Base-by-base conservation (phyloP, 2,113 vertebrate species). In the Xyrauchen texanus region DNA sequence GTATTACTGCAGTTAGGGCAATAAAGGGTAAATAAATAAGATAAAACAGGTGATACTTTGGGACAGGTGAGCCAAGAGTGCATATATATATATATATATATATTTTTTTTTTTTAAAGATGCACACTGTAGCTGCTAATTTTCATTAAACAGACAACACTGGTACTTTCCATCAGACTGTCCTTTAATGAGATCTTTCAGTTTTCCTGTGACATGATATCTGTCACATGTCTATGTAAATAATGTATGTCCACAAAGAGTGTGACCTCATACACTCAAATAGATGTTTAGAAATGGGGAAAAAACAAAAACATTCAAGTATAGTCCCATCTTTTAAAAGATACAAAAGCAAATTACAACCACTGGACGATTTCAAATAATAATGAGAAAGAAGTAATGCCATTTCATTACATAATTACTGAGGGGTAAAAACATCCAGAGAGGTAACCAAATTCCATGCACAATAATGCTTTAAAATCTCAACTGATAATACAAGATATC, bases 381-480 rank as follows among this genome's bases (percentile, higher is more conserved):
- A 83, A 87, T 77, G 88, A 88, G 42, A 45, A n/a, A 70, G 69
- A 79, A 73, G 78, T 88, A 88, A 89, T 88, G 86, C 80, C 84
- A 80, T 88, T 85, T 82, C 68, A 72, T 77, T 83, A 82, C 70
- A 75, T 68, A 76, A 82, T 78, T 70, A 83, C 78, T 68, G 86
- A 62, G 86, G 86, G 81, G 82, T 55, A 66, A 58, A 78, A 72
- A 83, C 72, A 86, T 82, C 80, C 45, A 84, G 75, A 71, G 85
- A 86, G 84, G 88, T 90, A 85, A 89, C 74, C 87, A 88, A 90
- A 88, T 73, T 49, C 74, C 92, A 93, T 93, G 91, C 92, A 91
- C 81, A 82, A 85, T 82, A 86, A 83, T 68, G 82, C 78, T 83
- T 81, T 86, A 85, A 85, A 88, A 82, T 85, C 86, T 90, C 85